phyloP scores from a whole-genome alignment of 1,140 invertebrate genomes.

The Hirudo medicinalis region DNA sequence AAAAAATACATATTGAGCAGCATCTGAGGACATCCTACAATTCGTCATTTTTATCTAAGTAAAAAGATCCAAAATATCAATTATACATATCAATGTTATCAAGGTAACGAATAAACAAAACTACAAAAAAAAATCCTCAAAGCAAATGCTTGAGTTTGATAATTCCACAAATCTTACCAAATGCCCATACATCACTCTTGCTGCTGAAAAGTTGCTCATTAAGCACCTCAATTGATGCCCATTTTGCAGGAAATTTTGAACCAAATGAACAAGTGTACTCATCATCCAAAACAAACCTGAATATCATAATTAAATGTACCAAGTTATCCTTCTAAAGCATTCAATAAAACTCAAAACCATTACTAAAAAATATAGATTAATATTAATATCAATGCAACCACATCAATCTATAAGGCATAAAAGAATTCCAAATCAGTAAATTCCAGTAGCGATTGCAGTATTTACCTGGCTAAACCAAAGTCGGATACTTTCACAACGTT shows the following conservation, averaged over 20 bases:
- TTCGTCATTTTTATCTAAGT: too few relatives aligned
- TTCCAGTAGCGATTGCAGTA: conserved; percentile 44
- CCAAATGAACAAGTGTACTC: conserved; percentile 88
- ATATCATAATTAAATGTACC: conserved; percentile 24
- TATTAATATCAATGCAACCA: background rate
- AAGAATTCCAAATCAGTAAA: background rate
- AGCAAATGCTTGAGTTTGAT: too few relatives aligned
- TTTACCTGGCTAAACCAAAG: conserved; percentile 88
- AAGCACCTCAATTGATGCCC: conserved; percentile 89
- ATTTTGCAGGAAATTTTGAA: conserved; percentile 92
- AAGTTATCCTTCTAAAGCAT: background rate
- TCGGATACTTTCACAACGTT: conserved; percentile 82
- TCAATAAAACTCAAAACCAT: background rate
- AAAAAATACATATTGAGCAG: too few relatives aligned
- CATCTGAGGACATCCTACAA: too few relatives aligned
- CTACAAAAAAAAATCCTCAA: too few relatives aligned
- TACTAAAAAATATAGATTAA: background rate
- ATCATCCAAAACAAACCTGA: conserved; percentile 79
- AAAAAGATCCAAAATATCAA: too few relatives aligned
- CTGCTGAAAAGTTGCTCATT: conserved; percentile 87
- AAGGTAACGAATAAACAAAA: too few relatives aligned
- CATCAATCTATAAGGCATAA: too few relatives aligned
- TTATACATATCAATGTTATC: too few relatives aligned
- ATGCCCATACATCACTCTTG: conserved; percentile 93
- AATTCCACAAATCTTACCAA: conserved; percentile 50